Evolutionary conservation across 2,797 vertebrate genomes (phyloP), one percentile per base, ranked within the genome.

Genomic region (Champsocephalus esox): DNA sequence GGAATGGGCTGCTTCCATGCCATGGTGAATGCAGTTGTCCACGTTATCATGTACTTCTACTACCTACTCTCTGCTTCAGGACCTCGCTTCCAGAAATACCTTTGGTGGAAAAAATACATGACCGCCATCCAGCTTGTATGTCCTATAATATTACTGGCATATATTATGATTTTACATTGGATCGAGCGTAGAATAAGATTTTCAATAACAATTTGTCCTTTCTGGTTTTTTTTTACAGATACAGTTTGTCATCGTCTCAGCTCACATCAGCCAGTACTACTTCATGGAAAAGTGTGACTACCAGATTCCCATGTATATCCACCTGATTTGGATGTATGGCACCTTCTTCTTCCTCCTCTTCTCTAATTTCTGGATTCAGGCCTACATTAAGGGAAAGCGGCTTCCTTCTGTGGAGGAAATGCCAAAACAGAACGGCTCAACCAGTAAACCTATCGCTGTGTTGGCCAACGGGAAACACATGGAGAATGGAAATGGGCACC

Each of bases 61-160:
- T 99, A 99, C 0, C 96, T 96, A 28, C 93, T 99, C 19, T 96
- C 98, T 74, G 98, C 98, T 71, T 95, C 97, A 0, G 98, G 98
- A 56, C 97, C 98, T 64, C 95, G 93, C 66, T 99, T 98, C 89
- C 97, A 98, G 82, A 98, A 98, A 82, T 99, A 96, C 81, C 92
- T 99, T 64, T 99, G 98, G 98, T 99, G 98, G 98, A 99, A 99
- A 90, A 99, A 99, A 68, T 95, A 99, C 84, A 97, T 99, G 96
- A 99, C 98, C 0, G 98, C 97, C 68, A 97, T 99, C 85, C 98
- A 99, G 84, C 94, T 99, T 93, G 98, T 99, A 86, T 85, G 97
- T 94, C 12, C 28, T 28, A 28, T 5, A 28, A 28, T 28, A 28
- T 28, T 28, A 28, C 28, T 28, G 28, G 28, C 28, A 28, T 28